Evolutionary conservation across 2,113 vertebrate species (phyloP).

Genomic region (Oxygymnocypris stewartii): DNA sequence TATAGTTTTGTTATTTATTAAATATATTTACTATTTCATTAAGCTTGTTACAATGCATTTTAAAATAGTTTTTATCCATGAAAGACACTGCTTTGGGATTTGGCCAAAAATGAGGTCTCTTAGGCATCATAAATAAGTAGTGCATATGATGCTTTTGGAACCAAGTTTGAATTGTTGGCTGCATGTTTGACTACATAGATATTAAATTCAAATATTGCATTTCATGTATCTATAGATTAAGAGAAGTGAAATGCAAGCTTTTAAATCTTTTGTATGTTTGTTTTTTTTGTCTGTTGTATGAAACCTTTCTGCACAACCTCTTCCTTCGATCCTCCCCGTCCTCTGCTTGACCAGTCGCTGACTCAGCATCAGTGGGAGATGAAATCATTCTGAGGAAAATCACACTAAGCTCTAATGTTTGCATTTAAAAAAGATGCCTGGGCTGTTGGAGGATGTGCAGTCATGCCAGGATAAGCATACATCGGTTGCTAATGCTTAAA

Average conservation of each 20-base stretch:
- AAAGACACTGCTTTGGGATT: background rate
- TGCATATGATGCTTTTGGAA: background rate
- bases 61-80: background rate
- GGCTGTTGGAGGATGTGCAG: background rate
- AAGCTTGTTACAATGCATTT: background rate
- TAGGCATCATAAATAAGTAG: background rate
- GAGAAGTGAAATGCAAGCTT: background rate
- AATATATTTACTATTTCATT: background rate
- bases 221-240: background rate
- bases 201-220: background rate
- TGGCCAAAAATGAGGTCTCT: background rate
- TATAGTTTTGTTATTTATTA: background rate
- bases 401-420: slow-evolving; percentile 11
- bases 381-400: background rate
- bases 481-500: background rate
- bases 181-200: background rate
- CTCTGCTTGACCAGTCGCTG: slow-evolving; percentile 10
- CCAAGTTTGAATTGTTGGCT: background rate
- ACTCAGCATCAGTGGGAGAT: background rate
- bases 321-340: background rate
- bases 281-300: background rate
- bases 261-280: background rate
- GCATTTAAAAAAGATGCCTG: background rate
- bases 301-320: background rate
- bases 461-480: slow-evolving; percentile 1